A percentile compares a stretch with the other conserved stretches of the same genome.
Conservation (phyloP, 2,888 invertebrate genomes). For the Volucella zonaria region DNA sequence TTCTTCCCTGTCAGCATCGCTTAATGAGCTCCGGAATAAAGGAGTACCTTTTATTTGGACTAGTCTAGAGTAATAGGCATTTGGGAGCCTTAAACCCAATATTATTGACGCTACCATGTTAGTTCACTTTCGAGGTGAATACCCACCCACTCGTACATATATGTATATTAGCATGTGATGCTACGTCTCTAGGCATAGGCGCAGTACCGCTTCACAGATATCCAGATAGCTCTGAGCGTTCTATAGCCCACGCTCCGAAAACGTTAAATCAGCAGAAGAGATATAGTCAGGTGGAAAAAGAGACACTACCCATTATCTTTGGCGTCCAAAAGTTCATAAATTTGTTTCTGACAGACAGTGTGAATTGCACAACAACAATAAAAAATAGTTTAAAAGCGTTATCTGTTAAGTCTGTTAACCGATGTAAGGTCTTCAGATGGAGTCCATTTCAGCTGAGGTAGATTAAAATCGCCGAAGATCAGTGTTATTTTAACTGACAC, state of each 20-base stretch:
- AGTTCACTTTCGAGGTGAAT: constrained; percentile 37
- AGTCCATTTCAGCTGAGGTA: no score
- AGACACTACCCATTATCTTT: no score
- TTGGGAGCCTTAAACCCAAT: constrained; percentile 13
- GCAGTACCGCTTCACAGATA: constrained; percentile 39
- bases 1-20: constrained; percentile 49
- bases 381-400: no score
- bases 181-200: constrained; percentile 33
- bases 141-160: no score
- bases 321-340: no score
- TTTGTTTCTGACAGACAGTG: no score
- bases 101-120: constrained; percentile 29
- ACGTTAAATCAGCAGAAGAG: constrained; percentile 44
- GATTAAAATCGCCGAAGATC: no score
- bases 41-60: constrained; percentile 37
- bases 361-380: no score
- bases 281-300: constrained; percentile 56
- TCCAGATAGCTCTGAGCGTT: constrained; percentile 47
- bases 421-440: no score
- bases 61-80: constrained; percentile 12
- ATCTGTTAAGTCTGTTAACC: no score
- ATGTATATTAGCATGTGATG: constrained; percentile 52
- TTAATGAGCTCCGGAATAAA: constrained; percentile 33
- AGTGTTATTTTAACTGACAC: no score
- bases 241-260: constrained; percentile 57